Conservation (phyloP, 2,888 invertebrate genomes). For the Podabrus alpinus region DNA sequence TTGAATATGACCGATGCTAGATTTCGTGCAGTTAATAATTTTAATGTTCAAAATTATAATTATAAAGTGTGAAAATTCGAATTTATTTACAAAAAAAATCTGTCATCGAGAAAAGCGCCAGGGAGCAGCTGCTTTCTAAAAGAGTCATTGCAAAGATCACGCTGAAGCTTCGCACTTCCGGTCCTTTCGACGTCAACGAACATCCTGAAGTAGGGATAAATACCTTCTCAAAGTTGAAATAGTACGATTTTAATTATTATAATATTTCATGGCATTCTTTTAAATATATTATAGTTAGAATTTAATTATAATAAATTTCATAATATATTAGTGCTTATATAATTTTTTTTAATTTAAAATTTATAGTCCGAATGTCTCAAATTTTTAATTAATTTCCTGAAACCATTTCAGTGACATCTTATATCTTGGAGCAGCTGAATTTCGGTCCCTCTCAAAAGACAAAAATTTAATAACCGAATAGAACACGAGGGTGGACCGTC, state of each 20-base stretch:
- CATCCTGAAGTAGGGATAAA: constrained; percentile 17
- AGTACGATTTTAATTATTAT: not conserved
- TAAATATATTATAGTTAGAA: not conserved
- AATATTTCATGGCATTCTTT: not conserved
- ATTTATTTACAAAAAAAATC: constrained; percentile 17
- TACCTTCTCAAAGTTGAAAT: constrained; percentile 7
- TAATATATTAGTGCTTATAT: no score
- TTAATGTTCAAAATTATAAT: not conserved
- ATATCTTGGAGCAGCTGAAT: constrained; percentile 13
- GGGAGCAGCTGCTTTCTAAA: constrained; percentile 20
- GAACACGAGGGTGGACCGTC: not conserved
- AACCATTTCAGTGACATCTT: not conserved
- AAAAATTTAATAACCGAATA: not conserved
- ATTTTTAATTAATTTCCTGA: not conserved
- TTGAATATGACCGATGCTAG: not conserved
- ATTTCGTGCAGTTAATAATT: not conserved
- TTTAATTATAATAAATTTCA: not conserved
- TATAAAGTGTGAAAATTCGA: constrained; percentile 2
- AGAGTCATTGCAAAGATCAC: constrained; percentile 22
- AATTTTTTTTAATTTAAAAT: not conserved
- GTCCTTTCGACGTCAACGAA: constrained; percentile 20
- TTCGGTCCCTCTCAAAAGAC: constrained; percentile 14
- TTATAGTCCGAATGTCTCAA: not conserved
- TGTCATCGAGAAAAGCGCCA: constrained; percentile 25
- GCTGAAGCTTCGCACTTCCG: constrained; percentile 23